Base-by-base conservation (phyloP, 2,888 invertebrate genomes). In the Yponomeuta plumbellus region DNA sequence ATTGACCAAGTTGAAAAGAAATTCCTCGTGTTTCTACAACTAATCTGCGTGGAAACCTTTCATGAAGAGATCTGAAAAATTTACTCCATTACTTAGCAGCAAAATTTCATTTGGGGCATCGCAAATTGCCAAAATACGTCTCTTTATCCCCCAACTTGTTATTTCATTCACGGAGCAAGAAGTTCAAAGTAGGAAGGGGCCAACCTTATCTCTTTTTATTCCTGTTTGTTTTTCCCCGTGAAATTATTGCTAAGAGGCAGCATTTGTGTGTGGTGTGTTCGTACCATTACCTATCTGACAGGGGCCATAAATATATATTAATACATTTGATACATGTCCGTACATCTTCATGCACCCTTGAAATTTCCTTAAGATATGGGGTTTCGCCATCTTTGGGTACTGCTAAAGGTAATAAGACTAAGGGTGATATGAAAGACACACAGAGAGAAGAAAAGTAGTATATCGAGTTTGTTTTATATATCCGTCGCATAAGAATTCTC, bases 201-300 rank as follows among this genome's bases (percentile, higher is more conserved):
- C 68, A 59, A 66, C 67, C 64, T 63, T 68, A 67, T 68, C 67
- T 52, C 67, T 68, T 81, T 81, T 81, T 83, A 83, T 85, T 83
- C 81, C 77, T 81, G 78, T 81, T 83, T 81, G 79, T 78, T 80
- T 78, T 76, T 76, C 80, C 77, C 77, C 69, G 44, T 63, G 61
- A 77, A 80, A 78, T 81, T 84, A 85, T 80, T 77, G 79, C 80
- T 74, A 71, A 74, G 74, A 79, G 80, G 76, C 77, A 52, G 79
- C 79, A 80, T 81, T 83, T 79, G 59, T 80, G 59, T 80, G 85
- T 80, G 86, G 87, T 88, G 85, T 87, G 85, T 90, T 88, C 89
- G 80, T 86, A 76, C 88, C 88, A 89, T 90, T 89, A 90, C 90
- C 88, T 88, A 87, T 76, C 74, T 82, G 87, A 86, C 86, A 85